These are phyloP conservation scores for Philopotamus ludificatus DNA, from an alignment of 1,140 invertebrate species.

Conservation along the genomic window DNA sequence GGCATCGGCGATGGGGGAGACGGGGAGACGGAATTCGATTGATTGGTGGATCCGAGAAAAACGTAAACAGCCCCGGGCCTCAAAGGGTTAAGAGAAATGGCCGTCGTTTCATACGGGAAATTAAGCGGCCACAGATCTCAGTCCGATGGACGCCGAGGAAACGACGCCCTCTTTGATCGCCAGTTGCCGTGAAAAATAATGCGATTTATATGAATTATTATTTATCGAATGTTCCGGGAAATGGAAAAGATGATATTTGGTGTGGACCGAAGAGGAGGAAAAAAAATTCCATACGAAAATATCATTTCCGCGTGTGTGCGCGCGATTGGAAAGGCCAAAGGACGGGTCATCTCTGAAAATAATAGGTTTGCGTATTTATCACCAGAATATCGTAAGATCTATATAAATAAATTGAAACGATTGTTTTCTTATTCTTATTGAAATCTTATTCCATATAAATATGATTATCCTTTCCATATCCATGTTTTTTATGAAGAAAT, in stretches of 20 bases:
- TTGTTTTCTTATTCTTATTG: not conserved
- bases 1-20: too few species aligned
- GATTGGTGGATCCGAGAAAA: slow-evolving; percentile 4
- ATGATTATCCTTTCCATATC: too few species aligned
- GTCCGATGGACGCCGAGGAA: not conserved
- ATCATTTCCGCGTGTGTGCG: not conserved
- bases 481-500: too few species aligned
- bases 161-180: slow-evolving; percentile 6
- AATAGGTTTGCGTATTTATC: not conserved
- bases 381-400: too few species aligned
- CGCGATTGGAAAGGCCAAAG: slow-evolving; percentile 4
- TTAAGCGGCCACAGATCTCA: slow-evolving; percentile 4
- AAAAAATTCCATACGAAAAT: not conserved
- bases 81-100: slow-evolving; percentile 12
- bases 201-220: slow-evolving; percentile 22
- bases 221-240: slow-evolving; percentile 13
- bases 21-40: not conserved
- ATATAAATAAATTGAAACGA: not conserved
- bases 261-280: not conserved
- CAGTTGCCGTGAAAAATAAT: slow-evolving; percentile 15
- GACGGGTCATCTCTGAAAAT: not conserved
- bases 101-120: slow-evolving; percentile 27
- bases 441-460: not conserved
- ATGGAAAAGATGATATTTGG: slow-evolving; percentile 2
- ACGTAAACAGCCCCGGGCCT: slow-evolving; percentile 12